phyloP scores from a whole-genome alignment of 2,888 invertebrate genomes.

The Osedax fenrisi region DNA sequence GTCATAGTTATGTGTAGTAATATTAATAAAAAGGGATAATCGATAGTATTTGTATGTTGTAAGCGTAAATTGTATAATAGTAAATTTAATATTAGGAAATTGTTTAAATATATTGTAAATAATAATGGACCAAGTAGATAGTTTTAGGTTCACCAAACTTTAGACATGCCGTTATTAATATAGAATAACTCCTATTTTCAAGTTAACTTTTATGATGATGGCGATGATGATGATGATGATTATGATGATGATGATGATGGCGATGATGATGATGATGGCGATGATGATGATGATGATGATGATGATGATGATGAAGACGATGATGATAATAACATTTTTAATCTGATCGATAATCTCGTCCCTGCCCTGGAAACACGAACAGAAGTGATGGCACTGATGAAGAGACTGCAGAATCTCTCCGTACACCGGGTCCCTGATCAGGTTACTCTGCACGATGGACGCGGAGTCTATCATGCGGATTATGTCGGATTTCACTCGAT shows the following conservation, averaged over 20 bases:
- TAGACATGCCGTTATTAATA: too few species aligned
- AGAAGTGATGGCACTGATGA: conserved; percentile 82
- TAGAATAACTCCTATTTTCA: too few species aligned
- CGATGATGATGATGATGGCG: background rate
- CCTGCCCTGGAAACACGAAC: conserved; percentile 47
- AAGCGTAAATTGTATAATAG: too few species aligned
- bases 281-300: background rate
- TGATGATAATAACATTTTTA: background rate
- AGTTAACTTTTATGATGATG: too few species aligned
- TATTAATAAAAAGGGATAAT: too few species aligned
- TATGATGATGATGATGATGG: background rate
- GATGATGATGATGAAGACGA: background rate
- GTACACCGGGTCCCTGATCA: conserved; percentile 55
- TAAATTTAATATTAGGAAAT: too few species aligned
- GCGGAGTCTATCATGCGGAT: conserved; percentile 80
- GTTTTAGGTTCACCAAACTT: too few species aligned
- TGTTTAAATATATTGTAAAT: too few species aligned
- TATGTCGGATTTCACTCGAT: conserved; percentile 54
- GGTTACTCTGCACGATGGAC: conserved; percentile 86
- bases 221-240: background rate
- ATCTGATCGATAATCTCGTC: conserved; percentile 29
- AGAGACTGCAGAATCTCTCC: conserved; percentile 60
- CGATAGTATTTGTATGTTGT: too few species aligned
- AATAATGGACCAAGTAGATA: too few species aligned
- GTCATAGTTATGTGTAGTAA: too few species aligned